Conservation (phyloP, 2,888 invertebrate species). For the Parochlus steinenii region DNA sequence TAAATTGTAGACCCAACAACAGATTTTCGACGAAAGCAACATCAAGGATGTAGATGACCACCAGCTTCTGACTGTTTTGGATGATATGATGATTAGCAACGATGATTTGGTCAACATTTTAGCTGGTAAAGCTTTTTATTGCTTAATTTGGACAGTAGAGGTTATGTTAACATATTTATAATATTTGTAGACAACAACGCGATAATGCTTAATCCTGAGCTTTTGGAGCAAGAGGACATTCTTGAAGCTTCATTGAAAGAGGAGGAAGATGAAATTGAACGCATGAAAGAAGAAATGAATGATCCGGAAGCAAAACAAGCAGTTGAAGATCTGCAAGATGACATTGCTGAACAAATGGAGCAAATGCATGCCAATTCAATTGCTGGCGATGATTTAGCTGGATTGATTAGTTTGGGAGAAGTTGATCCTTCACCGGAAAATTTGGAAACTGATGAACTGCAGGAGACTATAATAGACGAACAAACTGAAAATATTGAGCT, state of each 20-base stretch:
- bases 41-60: slow-evolving; percentile 9
- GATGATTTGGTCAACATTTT: too few relatives aligned
- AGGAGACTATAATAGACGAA: too few relatives aligned
- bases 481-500: too few relatives aligned
- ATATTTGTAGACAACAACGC: slow-evolving; percentile 18
- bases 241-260: too few relatives aligned
- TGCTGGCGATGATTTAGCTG: too few relatives aligned
- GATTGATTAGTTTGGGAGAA: too few relatives aligned
- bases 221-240: slow-evolving; percentile 26
- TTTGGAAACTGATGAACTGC: too few relatives aligned
- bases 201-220: slow-evolving; percentile 20
- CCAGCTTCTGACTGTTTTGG: slow-evolving; percentile 8
- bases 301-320: slow-evolving; percentile 1
- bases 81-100: slow-evolving; percentile 4
- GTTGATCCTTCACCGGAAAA: too few relatives aligned
- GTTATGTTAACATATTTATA: slow-evolving; percentile 27
- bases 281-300: neutral
- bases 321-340: slow-evolving; percentile 9
- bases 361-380: too few relatives aligned
- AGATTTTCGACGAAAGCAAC: slow-evolving; percentile 1
- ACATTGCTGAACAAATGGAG: too few relatives aligned
- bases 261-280: slow-evolving; percentile 4
- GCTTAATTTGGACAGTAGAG: slow-evolving; percentile 25
- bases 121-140: too few relatives aligned
- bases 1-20: slow-evolving; percentile 3